Evolutionary conservation across 2,888 invertebrate genomes (phyloP).

Genomic region (Physocephala rufipes): DNA sequence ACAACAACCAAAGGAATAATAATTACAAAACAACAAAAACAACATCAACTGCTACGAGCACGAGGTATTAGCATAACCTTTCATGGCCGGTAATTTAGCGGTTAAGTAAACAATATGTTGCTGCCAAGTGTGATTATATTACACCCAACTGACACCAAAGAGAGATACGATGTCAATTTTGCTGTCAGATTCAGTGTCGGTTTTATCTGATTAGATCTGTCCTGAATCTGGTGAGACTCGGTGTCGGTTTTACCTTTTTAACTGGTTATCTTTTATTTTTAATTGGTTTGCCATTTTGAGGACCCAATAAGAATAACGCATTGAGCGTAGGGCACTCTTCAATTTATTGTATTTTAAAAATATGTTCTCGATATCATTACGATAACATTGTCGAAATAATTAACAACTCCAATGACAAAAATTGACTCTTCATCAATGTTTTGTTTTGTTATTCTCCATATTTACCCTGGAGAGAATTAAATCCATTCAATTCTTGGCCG

Average conservation of each 20-base stretch:
- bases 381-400: not conserved
- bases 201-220: no score
- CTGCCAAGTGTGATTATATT: conserved; percentile 3
- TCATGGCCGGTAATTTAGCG: conserved; percentile 54
- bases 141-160: no score
- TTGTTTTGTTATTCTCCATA: not conserved
- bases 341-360: no score
- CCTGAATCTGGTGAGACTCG: not conserved
- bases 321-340: no score
- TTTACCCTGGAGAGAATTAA: not conserved
- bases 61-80: conserved; percentile 54
- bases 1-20: conserved; percentile 4
- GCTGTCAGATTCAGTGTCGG: conserved; percentile 10
- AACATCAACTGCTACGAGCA: conserved; percentile 41
- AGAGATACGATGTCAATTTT: conserved; percentile 14
- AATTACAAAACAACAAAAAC: conserved; percentile 30
- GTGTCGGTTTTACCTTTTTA: no score
- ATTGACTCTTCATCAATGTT: not conserved
- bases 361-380: no score
- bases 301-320: no score
- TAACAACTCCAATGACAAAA: not conserved
- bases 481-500: conserved; percentile 12
- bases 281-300: no score
- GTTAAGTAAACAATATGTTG: conserved; percentile 46
- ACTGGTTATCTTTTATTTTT: no score